phyloP scores from a whole-genome alignment of 2,797 vertebrate species.

The Rhadinocentrus ornatus region DNA sequence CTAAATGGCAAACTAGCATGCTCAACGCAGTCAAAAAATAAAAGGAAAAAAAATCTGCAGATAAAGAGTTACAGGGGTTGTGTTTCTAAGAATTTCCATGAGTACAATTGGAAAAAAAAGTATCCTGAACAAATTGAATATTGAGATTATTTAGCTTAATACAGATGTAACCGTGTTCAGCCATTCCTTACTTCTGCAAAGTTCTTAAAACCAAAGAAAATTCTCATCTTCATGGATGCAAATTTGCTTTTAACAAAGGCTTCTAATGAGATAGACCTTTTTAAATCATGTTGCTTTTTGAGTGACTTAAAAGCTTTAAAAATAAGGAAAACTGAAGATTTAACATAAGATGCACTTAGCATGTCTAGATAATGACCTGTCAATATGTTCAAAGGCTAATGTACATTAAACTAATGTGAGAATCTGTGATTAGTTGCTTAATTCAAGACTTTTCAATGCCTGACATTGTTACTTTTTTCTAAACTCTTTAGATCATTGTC shows the following conservation, averaged over 20 bases:
- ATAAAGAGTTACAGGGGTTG: background rate
- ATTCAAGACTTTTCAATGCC: background rate
- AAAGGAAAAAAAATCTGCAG: no score
- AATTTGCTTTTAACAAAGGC: background rate
- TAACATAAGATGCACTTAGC: background rate
- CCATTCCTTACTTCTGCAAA: background rate
- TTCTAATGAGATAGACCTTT: background rate
- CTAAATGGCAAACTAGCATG: background rate
- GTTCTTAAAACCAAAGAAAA: background rate
- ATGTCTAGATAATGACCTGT: background rate
- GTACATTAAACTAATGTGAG: background rate
- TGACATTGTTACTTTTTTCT: background rate
- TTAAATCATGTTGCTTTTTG: background rate
- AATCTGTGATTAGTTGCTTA: background rate
- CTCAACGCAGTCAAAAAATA: background rate
- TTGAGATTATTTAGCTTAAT: background rate
- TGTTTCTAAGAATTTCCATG: background rate
- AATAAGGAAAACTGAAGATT: background rate
- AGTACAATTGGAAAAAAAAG: background rate
- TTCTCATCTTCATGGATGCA: background rate
- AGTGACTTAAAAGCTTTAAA: background rate
- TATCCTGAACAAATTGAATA: background rate
- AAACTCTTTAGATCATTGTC: background rate
- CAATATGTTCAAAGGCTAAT: no score
- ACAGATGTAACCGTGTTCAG: background rate